Evolutionary conservation across 2,113 vertebrate species (phyloP), one percentile per base, ranked within the genome.

Genomic region (Trogon surrucura): DNA sequence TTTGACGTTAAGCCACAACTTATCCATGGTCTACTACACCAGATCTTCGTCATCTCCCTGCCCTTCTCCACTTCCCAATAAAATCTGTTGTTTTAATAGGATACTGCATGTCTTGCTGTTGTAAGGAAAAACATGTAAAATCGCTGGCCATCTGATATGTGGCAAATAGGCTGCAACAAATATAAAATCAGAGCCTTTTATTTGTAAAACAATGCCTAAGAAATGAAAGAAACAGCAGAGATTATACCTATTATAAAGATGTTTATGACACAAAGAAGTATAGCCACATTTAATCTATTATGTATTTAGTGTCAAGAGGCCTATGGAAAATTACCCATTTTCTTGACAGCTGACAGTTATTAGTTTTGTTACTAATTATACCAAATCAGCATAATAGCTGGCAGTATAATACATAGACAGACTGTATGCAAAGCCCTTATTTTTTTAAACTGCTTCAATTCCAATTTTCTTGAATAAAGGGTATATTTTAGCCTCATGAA

Each of bases 361-460:
- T 48, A 4, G 1, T n/a, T 81, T 56, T 79, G 13, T 54, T 67
- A 41, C 11, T 66, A 62, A n/a, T 53, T 45, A 45, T 41, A 71
- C 10, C 50, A 51, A 16, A 44, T 44, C 16, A 57, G 6, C 9
- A 18, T 17, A 58, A 45, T 5, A 71, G 16, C 6, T 66, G 26
- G 25, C 22, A 88, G 27, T 25, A 50, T 23, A 72, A 58, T 23
- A 65, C 15, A 62, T 2, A 66, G 14, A 38, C 4, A 86, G 6
- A 67, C 71, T 5, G 2, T 36, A 65, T 17, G 18, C 12, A 56
- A 64, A 32, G 0, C 2, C 2, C 1, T 56, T 50, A 41, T 34
- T 60, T 89, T 66, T 45, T 36, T 25, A 16, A 26, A 50, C 5
- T 16, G 6, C 5, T 77, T 87, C 30, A 62, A 5, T 58, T 36